phyloP scores from a whole-genome alignment of 2,888 invertebrate species.

The Eucriotettix oculatus region DNA sequence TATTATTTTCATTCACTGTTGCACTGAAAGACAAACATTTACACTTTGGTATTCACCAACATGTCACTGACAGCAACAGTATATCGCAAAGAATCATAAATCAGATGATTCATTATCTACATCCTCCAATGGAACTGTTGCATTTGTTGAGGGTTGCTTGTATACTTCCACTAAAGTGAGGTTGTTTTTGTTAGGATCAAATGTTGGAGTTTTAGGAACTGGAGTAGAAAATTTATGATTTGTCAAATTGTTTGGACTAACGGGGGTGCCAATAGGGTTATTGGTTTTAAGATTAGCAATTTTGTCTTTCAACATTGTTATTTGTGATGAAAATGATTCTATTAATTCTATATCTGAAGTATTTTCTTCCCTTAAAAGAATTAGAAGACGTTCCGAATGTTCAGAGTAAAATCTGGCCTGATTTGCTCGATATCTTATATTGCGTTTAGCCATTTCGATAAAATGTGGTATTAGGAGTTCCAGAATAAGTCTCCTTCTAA shows the following conservation, averaged over 20 bases:
- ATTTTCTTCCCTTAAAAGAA: constrained; percentile 35
- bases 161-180: neutral
- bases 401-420: constrained; percentile 51
- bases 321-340: neutral
- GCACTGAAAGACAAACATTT: too few species aligned
- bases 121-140: neutral
- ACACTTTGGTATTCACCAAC: too few species aligned
- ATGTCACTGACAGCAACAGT: too few species aligned
- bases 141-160: neutral
- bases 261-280: too few species aligned
- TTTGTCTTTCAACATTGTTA: neutral
- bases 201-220: neutral
- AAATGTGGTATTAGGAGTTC: constrained; percentile 57
- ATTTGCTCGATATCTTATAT: constrained; percentile 40
- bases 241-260: too few species aligned
- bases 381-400: constrained; percentile 49
- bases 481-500: constrained; percentile 37
- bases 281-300: too few species aligned
- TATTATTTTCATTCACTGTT: too few species aligned
- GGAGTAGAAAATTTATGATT: neutral
- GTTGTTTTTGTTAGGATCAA: neutral
- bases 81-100: neutral
- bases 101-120: constrained; percentile 4
- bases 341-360: neutral
- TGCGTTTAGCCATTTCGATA: constrained; percentile 48